Base-by-base conservation (phyloP, 2,113 vertebrate species). In the Columba livia region DNA sequence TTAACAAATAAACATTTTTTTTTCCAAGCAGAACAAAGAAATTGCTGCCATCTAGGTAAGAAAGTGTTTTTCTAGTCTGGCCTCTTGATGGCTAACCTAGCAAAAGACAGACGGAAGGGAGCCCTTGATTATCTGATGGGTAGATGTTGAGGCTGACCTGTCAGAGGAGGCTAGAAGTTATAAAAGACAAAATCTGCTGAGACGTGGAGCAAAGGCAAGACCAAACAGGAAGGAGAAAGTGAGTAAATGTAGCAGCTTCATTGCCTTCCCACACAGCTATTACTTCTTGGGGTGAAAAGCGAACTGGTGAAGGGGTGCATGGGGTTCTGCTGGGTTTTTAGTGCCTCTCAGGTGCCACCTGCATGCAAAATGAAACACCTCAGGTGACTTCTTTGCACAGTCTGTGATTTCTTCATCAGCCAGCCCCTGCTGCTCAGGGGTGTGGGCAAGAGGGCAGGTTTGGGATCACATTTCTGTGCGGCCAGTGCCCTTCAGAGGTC, bases 1-100 rank as follows among this genome's bases (percentile, higher is more conserved):
- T 58, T 90, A 58, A n/a, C 40, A 54, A 73, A 83, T 38, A 78
- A 81, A 64, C 0, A 0, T 19, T 58, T 56, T 51, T 11, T 70
- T 92, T 89, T 92, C 72, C 42, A 81, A 84, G n/a, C 8, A 84
- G 51, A 95, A 66, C 36, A 70, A 47, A 79, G 16, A 74, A 92
- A 66, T n/a, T 58, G 7, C 28, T 86, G 31, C 20, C 36, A 54
- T 70, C 36, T 65, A 73, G 62, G 53, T 66, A 73, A 51, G 48
- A 89, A 78, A 66, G 17, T 36, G 5, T 18, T 96, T 91, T 94
- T 56, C 79, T 79, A 64, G 19, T 25, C 56, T 54, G 24, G 26
- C 11, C 14, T 94, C 23, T 58, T 65, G 23, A 13, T 53, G 15
- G 36, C 38, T 66, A 72, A 82, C 57, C 20, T 71, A 58, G 23